Evolutionary conservation across 2,113 vertebrate species (phyloP).

Genomic region (Mastomys natalensis): DNA sequence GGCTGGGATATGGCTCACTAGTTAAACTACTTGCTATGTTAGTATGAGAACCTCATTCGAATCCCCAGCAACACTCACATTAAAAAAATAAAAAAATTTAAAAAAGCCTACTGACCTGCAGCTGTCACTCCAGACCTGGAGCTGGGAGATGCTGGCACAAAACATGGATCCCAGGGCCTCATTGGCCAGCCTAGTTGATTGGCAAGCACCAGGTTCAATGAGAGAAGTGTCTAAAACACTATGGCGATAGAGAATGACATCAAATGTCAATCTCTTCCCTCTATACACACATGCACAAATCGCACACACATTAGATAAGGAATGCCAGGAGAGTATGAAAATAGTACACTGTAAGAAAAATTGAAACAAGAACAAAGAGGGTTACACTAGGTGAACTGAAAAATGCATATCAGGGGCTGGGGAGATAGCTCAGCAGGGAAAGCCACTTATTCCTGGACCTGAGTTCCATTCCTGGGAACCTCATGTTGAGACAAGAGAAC

Average conservation of each 20-base stretch:
- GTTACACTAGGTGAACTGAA: not conserved
- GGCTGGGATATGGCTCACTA: not conserved
- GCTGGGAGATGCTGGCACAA: not conserved
- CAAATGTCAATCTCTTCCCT: not conserved
- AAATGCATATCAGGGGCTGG: not conserved
- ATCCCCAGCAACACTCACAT: not conserved
- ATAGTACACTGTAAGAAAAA: not conserved
- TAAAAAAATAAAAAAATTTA: not conserved
- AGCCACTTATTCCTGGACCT: not conserved
- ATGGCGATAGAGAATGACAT: not conserved
- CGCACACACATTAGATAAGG: not conserved
- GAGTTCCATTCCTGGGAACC: not conserved
- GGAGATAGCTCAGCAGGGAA: not conserved
- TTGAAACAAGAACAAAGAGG: not conserved
- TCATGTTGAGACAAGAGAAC: not conserved
- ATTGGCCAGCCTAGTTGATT: not conserved
- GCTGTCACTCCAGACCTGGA: not conserved
- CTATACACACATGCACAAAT: not conserved
- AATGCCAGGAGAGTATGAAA: not conserved
- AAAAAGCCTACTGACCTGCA: not conserved
- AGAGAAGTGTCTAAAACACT: not conserved
- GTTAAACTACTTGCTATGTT: not conserved
- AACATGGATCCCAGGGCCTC: not conserved
- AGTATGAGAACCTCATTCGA: not conserved
- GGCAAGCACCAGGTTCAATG: not conserved